A percentile compares a stretch with the other conserved stretches of the same genome.
These are phyloP conservation scores for Tiphia femorata DNA, from an alignment of 2,888 invertebrate genomes.

Conservation along the genomic window DNA sequence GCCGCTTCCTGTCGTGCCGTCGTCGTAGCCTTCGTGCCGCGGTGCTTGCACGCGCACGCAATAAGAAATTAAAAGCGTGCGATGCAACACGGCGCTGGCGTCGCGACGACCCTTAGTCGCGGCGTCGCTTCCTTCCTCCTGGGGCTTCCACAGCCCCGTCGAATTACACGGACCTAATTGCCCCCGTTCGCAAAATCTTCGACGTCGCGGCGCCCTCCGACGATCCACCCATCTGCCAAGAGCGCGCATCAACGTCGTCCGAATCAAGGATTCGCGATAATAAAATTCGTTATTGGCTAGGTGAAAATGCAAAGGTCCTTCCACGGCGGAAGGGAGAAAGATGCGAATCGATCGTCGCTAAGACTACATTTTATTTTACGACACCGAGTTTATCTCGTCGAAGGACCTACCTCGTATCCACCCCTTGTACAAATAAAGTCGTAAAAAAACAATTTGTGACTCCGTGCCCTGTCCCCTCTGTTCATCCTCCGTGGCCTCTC, in stretches of 20 bases:
- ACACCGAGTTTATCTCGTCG: constrained; percentile 18
- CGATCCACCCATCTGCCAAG: background rate
- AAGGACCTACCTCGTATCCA: constrained; percentile 10
- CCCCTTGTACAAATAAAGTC: constrained; percentile 36
- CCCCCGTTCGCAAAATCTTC: background rate
- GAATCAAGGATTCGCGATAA: too few species aligned
- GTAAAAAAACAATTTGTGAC: constrained; percentile 36
- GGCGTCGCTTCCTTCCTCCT: background rate
- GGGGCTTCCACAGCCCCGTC: background rate
- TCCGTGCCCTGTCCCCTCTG: background rate
- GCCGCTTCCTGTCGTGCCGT: constrained; percentile 59
- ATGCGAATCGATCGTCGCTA: constrained; percentile 4
- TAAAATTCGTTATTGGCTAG: too few species aligned
- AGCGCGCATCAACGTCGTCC: too few species aligned
- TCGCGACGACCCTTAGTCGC: background rate
- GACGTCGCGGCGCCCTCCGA: background rate
- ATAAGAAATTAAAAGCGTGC: constrained; percentile 9
- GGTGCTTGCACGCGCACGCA: constrained; percentile 42
- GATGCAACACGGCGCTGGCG: too few species aligned
- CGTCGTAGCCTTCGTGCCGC: constrained; percentile 37
- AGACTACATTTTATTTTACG: constrained; percentile 9
- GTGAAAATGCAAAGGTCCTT: background rate
- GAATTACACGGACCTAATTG: too few species aligned
- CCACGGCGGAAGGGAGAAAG: background rate
- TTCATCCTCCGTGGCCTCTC: background rate